These are phyloP conservation scores for Phoeniculus purpureus DNA, from an alignment of 2,797 vertebrate genomes.

Conservation along the genomic window DNA sequence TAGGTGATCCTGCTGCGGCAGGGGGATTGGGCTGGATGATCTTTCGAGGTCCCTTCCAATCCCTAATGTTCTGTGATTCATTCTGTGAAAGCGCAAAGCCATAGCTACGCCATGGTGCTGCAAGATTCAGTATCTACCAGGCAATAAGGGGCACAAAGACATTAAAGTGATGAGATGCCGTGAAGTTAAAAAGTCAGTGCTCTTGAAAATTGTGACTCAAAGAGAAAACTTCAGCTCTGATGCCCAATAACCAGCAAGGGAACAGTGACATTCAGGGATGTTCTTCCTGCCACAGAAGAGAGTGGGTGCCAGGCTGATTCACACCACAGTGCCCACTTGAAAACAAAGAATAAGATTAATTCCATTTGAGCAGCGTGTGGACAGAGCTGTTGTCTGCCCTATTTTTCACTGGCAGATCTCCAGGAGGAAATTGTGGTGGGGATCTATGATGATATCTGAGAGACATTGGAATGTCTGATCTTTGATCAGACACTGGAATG, in stretches of 20 bases:
- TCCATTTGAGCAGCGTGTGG: not conserved
- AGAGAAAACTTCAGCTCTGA: not conserved
- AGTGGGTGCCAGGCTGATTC: not conserved
- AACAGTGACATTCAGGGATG: not conserved
- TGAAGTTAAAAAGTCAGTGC: conserved; percentile 24
- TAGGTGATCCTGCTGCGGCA: no score
- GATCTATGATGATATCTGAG: conserved; percentile 32
- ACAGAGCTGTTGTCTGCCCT: not conserved
- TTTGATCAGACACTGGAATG: no score
- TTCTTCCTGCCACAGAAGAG: not conserved
- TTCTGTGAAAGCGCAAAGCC: no score
- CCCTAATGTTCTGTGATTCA: no score
- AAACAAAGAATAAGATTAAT: conserved; percentile 21
- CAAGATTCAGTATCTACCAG: not conserved
- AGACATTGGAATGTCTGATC: no score
- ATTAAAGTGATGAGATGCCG: not conserved
- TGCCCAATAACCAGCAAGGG: not conserved
- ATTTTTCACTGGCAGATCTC: not conserved
- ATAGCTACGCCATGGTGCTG: no score
- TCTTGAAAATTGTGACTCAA: not conserved
- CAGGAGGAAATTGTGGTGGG: conserved; percentile 36
- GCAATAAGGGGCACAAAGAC: not conserved
- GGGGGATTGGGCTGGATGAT: no score
- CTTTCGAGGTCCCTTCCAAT: no score
- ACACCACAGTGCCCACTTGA: not conserved